phyloP scores from a whole-genome alignment of 2,797 vertebrate species.

The Syndactyla subalaris region DNA sequence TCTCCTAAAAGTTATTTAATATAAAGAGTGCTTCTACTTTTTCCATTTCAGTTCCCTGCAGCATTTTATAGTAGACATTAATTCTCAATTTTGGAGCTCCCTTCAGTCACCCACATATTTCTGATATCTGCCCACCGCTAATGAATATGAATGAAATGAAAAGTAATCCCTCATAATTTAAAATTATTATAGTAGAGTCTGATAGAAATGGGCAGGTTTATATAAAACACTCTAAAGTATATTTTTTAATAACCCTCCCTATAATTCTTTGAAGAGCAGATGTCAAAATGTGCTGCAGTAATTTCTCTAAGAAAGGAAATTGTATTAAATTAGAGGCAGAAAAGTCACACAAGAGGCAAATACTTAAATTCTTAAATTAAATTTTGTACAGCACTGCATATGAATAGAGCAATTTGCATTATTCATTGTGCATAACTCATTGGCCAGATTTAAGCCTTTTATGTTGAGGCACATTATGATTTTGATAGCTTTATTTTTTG shows the following conservation, averaged over 20 bases:
- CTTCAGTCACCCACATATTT: background rate
- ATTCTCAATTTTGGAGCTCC: background rate
- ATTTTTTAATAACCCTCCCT: constrained; percentile 19
- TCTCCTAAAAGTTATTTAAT: background rate
- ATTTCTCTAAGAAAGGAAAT: constrained; percentile 35
- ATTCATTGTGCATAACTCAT: constrained; percentile 26
- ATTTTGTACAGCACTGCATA: constrained; percentile 9
- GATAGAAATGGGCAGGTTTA: constrained; percentile 23
- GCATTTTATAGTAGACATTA: background rate
- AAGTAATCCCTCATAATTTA: constrained; percentile 10
- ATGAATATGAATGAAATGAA: constrained; percentile 52
- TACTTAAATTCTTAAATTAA: constrained; percentile 46
- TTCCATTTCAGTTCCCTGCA: background rate
- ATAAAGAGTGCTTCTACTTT: background rate
- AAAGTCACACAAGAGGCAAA: constrained; percentile 23
- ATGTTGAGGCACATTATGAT: background rate
- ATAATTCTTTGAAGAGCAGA: constrained; percentile 19
- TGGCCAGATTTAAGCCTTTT: constrained; percentile 21
- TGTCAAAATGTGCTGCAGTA: constrained; percentile 18
- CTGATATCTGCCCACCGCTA: constrained; percentile 21
- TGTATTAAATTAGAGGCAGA: constrained; percentile 21
- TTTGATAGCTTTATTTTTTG: constrained; percentile 7
- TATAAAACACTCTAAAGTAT: constrained; percentile 3
- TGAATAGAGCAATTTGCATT: constrained; percentile 12
- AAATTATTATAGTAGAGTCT: constrained; percentile 27